Evolutionary conservation across 2,113 vertebrate species (phyloP), one percentile per base, ranked within the genome.

Genomic region (Perognathus longimembris): DNA sequence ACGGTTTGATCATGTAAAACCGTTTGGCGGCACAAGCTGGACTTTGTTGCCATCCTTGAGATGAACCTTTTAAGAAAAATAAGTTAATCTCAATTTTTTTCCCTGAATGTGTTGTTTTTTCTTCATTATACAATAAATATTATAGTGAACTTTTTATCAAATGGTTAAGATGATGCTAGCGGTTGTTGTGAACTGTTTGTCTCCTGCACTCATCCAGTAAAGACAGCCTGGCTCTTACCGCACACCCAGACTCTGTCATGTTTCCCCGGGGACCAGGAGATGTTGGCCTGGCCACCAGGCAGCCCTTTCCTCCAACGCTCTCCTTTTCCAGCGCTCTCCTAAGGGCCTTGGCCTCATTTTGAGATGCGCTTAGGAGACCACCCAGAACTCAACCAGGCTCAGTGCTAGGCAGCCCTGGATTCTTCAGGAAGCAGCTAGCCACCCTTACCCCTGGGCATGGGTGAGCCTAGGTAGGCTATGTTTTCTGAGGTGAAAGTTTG

Each of bases 21-120:
- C 98, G 98, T 98, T 99, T 99, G 99, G 99, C 99, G 98, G 99
- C 99, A 99, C 98, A 99, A 99, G 99, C 99, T 99, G 99, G 99
- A 99, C 99, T 99, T 99, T 99, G 99, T 99, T 99, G 99, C 99
- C 99, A 99, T 99, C 98, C 98, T 98, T 98, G 98, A 99, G 98
- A 99, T 97, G 97, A 98, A 99, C 98, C 98, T 98, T 99, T 99
- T 99, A 98, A 98, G 98, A 98, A 98, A 98, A 98, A 98, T 98
- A 99, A 99, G 98, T 99, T 99, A 98, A 99, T 99, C 98, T 98
- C 98, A 98, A 97, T 98, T 99, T 99, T n/a, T 45, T 98, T 98
- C 98, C 98, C 99, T 98, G 98, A 99, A 99, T 99, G 99, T 99
- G 99, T 99, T 99, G 98, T 99, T 99, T 99, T 99, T 98, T 99